phyloP scores from a whole-genome alignment of 35 echinoderm and acorn worm species.

The Strongylocentrotus purpuratus region DNA sequence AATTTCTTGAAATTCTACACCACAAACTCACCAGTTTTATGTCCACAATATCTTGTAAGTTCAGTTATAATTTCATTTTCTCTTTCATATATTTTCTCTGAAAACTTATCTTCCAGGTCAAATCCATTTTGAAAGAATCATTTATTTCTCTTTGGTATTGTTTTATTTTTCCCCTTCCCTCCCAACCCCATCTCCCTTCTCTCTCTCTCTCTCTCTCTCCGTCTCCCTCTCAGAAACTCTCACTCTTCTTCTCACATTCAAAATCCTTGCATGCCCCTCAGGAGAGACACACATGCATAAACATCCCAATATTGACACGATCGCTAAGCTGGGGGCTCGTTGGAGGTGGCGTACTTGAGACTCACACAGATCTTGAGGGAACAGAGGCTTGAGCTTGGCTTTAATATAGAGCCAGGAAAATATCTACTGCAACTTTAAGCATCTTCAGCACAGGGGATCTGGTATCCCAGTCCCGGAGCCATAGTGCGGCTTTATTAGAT shows the following conservation, averaged over 20 bases:
- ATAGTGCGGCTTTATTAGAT: constrained; percentile 9
- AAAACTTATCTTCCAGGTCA: not conserved
- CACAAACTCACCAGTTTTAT: not conserved
- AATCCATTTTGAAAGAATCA: not conserved
- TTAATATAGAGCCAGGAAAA: not conserved
- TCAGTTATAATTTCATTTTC: not conserved
- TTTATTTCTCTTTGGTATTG: not conserved
- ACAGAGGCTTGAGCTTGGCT: not conserved
- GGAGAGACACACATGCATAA: constrained; percentile 3
- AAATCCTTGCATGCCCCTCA: not conserved
- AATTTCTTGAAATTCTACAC: not conserved
- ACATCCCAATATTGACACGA: constrained; percentile 17
- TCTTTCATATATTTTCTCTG: not conserved
- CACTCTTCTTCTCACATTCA: not conserved
- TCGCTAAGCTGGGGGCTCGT: not conserved
- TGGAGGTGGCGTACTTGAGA: not conserved
- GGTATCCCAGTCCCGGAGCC: not conserved
- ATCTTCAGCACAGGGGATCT: not conserved
- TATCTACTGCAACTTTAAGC: not conserved
- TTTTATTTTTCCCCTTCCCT: too few species aligned
- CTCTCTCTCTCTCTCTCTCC: not conserved
- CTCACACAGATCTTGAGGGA: not conserved
- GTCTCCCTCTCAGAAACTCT: not conserved
- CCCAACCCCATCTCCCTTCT: not conserved
- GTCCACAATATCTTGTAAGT: not conserved